phyloP scores from a whole-genome alignment of 1,140 invertebrate species.

The Eriosoma lanigerum region DNA sequence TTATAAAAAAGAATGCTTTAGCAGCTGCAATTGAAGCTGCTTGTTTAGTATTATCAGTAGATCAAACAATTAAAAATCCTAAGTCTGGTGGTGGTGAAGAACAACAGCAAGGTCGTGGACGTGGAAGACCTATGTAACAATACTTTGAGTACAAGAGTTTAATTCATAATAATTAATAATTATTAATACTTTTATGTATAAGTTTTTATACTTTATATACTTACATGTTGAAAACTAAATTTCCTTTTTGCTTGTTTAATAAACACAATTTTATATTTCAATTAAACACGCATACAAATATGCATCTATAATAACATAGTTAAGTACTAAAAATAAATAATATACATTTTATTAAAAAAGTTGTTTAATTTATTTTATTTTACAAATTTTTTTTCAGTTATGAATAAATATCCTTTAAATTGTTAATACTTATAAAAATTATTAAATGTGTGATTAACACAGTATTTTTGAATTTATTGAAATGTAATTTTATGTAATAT shows the following conservation, averaged over 20 bases:
- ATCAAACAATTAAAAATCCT: conserved; percentile 96
- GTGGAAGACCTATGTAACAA: conserved; percentile 69
- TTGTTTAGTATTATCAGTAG: conserved; percentile 93
- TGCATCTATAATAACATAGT: conserved; percentile 6
- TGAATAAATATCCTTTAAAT: not conserved
- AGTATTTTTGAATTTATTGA: too few relatives aligned
- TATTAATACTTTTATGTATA: conserved; percentile 51
- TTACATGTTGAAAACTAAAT: conserved; percentile 37
- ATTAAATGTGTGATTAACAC: too few relatives aligned
- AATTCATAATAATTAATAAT: conserved; percentile 39
- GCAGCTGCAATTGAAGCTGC: conserved; percentile 95
- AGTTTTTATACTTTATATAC: conserved; percentile 38
- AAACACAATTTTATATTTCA: conserved; percentile 34
- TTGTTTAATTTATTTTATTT: conserved; percentile 20
- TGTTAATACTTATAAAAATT: not conserved
- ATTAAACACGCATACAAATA: conserved; percentile 31
- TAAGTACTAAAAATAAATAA: conserved; percentile 20
- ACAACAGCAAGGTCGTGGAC: conserved; percentile 64
- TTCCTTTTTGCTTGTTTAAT: conserved; percentile 33
- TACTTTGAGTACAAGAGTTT: not conserved
- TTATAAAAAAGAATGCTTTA: conserved; percentile 96
- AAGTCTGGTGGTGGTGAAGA: conserved; percentile 65
- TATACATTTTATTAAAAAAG: not conserved
- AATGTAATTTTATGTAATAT: too few relatives aligned
- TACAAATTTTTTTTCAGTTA: not conserved